phyloP scores from a whole-genome alignment of 2,797 vertebrate species.

The Lepus oiostolus region DNA sequence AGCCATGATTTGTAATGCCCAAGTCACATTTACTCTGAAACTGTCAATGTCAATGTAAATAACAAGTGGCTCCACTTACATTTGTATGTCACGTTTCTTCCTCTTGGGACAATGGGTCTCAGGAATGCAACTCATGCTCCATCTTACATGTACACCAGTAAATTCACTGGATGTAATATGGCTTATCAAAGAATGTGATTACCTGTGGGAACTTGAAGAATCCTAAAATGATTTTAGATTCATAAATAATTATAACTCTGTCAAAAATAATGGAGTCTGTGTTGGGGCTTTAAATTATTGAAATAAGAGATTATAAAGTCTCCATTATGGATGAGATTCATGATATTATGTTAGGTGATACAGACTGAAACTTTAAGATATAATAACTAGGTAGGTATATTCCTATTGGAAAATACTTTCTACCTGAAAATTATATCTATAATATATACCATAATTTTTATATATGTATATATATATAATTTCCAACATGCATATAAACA shows the following conservation, averaged over 20 bases:
- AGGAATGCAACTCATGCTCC: background rate
- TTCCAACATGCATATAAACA: no score
- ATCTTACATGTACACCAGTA: background rate
- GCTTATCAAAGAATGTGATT: background rate
- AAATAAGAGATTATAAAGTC: background rate
- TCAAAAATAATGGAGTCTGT: background rate
- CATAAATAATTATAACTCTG: background rate
- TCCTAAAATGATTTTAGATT: background rate
- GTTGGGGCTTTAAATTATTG: background rate
- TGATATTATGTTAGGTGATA: background rate
- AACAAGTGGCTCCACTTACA: background rate
- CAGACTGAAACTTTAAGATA: no score
- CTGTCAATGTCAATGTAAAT: background rate
- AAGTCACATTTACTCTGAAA: no score
- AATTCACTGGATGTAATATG: background rate
- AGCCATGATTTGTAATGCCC: no score
- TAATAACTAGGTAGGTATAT: background rate
- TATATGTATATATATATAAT: no score
- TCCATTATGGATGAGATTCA: background rate
- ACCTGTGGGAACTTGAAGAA: background rate
- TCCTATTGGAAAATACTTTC: background rate
- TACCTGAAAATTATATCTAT: background rate
- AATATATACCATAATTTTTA: no score
- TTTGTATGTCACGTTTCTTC: background rate
- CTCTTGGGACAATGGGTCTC: background rate